phyloP scores from a whole-genome alignment of 2,888 invertebrate species.

The Tolmerus cingulatus region DNA sequence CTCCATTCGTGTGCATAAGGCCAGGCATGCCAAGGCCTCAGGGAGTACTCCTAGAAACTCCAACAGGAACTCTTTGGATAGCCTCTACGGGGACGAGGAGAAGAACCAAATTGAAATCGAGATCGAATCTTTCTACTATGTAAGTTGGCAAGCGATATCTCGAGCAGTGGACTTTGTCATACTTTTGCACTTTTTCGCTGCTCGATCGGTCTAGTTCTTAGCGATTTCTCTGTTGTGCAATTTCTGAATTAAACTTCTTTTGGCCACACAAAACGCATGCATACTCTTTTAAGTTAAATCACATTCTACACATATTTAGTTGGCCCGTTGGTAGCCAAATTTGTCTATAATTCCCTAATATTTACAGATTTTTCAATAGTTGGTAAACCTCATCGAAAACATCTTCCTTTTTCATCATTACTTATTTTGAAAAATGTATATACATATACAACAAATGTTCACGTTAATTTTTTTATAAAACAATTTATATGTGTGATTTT shows the following conservation, averaged over 20 bases:
- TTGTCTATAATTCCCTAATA: not conserved
- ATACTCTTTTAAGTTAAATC: not conserved
- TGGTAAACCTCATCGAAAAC: not conserved
- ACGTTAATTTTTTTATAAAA: not conserved
- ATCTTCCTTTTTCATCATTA: not conserved
- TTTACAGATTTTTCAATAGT: not conserved
- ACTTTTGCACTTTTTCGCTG: not conserved
- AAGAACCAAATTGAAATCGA: conserved; percentile 60
- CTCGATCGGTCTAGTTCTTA: not conserved
- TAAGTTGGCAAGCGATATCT: conserved; percentile 52
- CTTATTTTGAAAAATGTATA: too few relatives aligned
- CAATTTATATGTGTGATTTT: not conserved
- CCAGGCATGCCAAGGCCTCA: conserved; percentile 49
- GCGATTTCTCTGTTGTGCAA: not conserved
- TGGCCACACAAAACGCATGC: not conserved
- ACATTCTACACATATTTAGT: not conserved
- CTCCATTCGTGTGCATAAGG: conserved; percentile 53
- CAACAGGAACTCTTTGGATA: not conserved
- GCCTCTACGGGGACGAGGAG: conserved; percentile 48
- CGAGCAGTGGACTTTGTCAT: not conserved
- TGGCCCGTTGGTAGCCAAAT: not conserved
- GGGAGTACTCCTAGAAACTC: not conserved
- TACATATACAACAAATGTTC: not conserved
- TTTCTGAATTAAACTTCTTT: not conserved
- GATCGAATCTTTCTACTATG: conserved; percentile 62